Evolutionary conservation across 2,113 vertebrate genomes (phyloP).

Genomic region (Dolichallabes microphthalmus): DNA sequence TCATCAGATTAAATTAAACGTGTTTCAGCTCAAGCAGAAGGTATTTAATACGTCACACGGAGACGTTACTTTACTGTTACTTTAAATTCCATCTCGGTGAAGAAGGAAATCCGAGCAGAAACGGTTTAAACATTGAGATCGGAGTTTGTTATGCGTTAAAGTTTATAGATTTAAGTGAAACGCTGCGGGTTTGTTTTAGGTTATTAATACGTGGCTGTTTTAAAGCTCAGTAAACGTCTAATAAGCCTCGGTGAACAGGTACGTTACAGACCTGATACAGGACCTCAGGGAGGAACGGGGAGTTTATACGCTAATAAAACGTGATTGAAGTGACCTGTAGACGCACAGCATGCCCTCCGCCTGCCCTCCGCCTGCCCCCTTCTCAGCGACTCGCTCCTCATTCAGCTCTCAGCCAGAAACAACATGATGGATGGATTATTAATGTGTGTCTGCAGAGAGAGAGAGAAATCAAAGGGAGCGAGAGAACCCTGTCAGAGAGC

Average conservation of each 20-base stretch:
- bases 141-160: conserved; percentile 9
- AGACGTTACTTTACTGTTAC: background rate
- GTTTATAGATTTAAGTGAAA: conserved; percentile 35
- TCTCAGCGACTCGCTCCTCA: background rate
- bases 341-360: background rate
- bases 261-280: background rate
- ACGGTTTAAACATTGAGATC: conserved; percentile 9
- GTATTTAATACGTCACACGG: conserved; percentile 59
- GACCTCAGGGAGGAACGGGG: conserved; percentile 37
- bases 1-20: conserved; percentile 89
- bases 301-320: conserved; percentile 53
- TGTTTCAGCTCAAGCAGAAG: conserved; percentile 94
- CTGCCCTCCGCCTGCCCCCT: background rate
- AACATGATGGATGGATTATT: conserved; percentile 41
- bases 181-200: conserved; percentile 30
- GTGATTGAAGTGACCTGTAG: conserved; percentile 41
- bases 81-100: background rate
- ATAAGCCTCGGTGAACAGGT: conserved; percentile 49
- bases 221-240: conserved; percentile 29
- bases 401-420: conserved; percentile 53
- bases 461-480: background rate
- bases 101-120: background rate
- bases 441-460: conserved; percentile 15
- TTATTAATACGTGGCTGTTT: conserved; percentile 29
- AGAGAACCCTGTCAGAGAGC: background rate